Base-by-base conservation (phyloP, 2,113 vertebrate species). In the Phocoena phocoena region DNA sequence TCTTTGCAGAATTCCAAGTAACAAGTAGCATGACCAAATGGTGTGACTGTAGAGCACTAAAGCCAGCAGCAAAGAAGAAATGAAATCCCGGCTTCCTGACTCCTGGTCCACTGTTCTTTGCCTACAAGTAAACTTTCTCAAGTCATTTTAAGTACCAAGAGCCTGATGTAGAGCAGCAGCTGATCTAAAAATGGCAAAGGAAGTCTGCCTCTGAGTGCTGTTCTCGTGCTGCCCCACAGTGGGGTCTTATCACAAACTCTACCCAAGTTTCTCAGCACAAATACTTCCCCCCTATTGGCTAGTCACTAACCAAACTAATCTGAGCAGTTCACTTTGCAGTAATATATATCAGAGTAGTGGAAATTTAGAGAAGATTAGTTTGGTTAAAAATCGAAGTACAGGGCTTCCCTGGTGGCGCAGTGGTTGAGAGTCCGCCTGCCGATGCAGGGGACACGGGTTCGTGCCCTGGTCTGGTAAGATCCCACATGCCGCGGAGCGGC, bases 171-270 rank as follows among this genome's bases (percentile, higher is more conserved):
- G 44, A 62, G 38, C 23, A 81, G 87, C 6, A 79, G 60, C 5
- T 77, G 23, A 53, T 41, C 44, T 89, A 74, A 82, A 62, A 92
- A 63, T 47, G 60, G 50, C 21, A 85, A 74, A 82, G n/a, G n/a
- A 92, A 95, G 65, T 63, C 33, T 76, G n/a, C 73, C 47, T 23
- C 38, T 18, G 65, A 85, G 13, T 41, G 15, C 47, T 25, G 36
- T 17, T 4, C 58, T 93, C 50, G 55, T 77, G 21, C 8, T 50
- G 67, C 58, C 82, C 76, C 36, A 41, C 10, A 20, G 5, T 50
- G 73, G 71, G 70, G 71, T 92, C 68, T 88, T 94, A 90, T n/a
- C 47, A 73, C 21, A 79, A 94, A 96, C 38, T 76, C n/a, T n/a
- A 67, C 41, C 50, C 33, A 94, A 41, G 38, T 67, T 91, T 93